phyloP scores from a whole-genome alignment of 2,888 invertebrate genomes.

The Urechis unicinctus region DNA sequence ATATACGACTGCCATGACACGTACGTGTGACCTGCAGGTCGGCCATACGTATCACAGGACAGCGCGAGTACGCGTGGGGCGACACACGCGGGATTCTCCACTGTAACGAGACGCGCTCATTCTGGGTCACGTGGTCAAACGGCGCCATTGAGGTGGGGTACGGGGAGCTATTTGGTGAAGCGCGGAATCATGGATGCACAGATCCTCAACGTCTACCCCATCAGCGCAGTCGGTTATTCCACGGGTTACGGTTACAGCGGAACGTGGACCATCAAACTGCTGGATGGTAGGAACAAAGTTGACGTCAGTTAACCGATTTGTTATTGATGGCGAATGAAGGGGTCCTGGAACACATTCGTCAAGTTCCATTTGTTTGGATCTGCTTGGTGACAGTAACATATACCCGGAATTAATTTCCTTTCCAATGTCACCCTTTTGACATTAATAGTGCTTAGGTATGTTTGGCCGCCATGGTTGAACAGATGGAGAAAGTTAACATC shows the following conservation, averaged over 20 bases:
- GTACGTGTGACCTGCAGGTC: too few relatives aligned
- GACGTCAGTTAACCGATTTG: too few relatives aligned
- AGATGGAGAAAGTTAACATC: not conserved
- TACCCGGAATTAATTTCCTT: too few relatives aligned
- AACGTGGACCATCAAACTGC: conserved; percentile 1
- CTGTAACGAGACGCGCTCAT: conserved; percentile 7
- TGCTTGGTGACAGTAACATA: too few relatives aligned
- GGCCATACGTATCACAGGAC: conserved; percentile 1
- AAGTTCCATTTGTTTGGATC: too few relatives aligned
- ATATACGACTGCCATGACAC: too few relatives aligned
- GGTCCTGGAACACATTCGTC: too few relatives aligned
- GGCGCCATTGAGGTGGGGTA: conserved; percentile 9
- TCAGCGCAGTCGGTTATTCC: conserved; percentile 6
- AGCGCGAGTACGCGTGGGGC: conserved; percentile 1
- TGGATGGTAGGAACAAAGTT: not conserved
- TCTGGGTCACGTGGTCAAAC: conserved; percentile 9
- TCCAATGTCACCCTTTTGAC: too few relatives aligned
- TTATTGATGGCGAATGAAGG: too few relatives aligned
- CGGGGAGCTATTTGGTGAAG: conserved; percentile 7
- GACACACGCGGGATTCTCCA: conserved; percentile 1
- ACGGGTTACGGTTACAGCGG: conserved; percentile 6
- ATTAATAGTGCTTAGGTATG: too few relatives aligned
- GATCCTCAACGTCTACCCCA: conserved; percentile 2
- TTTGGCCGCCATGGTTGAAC: not conserved
- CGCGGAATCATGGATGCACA: conserved; percentile 10